Evolutionary conservation across 2,888 invertebrate species (phyloP).

Genomic region (Cantharis rustica): DNA sequence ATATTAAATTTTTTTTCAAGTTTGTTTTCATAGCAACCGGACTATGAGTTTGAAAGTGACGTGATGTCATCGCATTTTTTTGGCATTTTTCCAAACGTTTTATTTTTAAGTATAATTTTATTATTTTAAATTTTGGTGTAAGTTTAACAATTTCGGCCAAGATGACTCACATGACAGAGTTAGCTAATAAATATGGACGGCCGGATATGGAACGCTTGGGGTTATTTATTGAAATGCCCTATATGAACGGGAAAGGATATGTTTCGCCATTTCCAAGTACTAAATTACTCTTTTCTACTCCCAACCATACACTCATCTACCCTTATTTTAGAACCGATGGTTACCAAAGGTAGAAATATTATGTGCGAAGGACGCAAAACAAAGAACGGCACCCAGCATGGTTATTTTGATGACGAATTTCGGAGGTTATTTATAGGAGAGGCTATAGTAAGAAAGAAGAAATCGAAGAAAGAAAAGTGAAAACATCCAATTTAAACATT

Average conservation of each 20-base stretch:
- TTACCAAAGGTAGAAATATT: conserved; percentile 46
- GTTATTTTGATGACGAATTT: conserved; percentile 57
- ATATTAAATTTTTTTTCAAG: too few relatives aligned
- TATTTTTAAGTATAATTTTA: background rate
- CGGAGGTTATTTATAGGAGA: conserved; percentile 56
- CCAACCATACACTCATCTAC: background rate
- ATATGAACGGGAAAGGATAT: conserved; percentile 50
- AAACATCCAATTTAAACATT: background rate
- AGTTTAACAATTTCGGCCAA: background rate
- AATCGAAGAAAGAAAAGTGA: background rate
- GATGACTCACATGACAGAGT: background rate
- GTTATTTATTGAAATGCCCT: conserved; percentile 55
- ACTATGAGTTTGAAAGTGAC: background rate
- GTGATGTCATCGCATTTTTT: background rate
- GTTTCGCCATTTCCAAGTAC: conserved; percentile 44
- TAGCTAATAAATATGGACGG: conserved; percentile 43
- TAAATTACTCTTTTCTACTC: background rate
- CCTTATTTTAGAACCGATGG: conserved; percentile 20
- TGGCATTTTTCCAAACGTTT: background rate
- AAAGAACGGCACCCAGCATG: conserved; percentile 53
- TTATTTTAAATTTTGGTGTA: background rate
- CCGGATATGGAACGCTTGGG: conserved; percentile 55
- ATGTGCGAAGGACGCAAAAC: conserved; percentile 48
- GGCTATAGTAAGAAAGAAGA: conserved; percentile 33
- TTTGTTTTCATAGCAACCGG: background rate